Conservation (phyloP, 2,113 vertebrate genomes). For the Furnarius figulus region DNA sequence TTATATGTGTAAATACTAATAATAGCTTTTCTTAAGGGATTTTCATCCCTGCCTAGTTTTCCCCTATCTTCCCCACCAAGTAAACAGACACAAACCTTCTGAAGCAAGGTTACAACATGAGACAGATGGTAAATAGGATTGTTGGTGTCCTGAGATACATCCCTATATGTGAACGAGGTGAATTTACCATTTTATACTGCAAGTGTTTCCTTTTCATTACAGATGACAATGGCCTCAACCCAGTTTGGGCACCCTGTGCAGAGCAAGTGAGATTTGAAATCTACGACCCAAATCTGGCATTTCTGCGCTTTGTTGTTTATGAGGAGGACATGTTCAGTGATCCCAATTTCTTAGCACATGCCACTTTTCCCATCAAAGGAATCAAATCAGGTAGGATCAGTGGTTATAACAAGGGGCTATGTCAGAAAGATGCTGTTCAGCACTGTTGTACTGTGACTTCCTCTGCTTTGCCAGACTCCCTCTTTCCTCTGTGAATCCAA, state of each 20-base stretch:
- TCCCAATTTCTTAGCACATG: slow-evolving; percentile 95
- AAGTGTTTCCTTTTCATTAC: slow-evolving; percentile 42
- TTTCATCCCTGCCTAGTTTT: neutral
- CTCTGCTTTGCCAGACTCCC: neutral
- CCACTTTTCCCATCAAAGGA: slow-evolving; percentile 92
- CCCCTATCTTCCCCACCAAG: neutral
- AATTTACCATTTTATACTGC: neutral
- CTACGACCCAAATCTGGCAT: slow-evolving; percentile 87
- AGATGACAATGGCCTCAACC: slow-evolving; percentile 97
- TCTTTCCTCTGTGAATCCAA: neutral
- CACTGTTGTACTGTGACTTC: neutral
- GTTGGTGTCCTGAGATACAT: neutral
- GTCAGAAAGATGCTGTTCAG: neutral
- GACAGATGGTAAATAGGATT: slow-evolving; percentile 23
- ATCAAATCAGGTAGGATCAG: slow-evolving; percentile 85
- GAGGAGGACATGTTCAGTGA: slow-evolving; percentile 99
- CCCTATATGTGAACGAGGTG: neutral
- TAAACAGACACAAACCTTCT: slow-evolving; percentile 10
- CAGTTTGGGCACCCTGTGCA: slow-evolving; percentile 84
- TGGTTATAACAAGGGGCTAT: neutral
- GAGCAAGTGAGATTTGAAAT: slow-evolving; percentile 86
- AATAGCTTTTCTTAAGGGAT: neutral
- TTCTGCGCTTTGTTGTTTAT: slow-evolving; percentile 93
- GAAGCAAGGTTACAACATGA: neutral
- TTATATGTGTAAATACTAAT: neutral